phyloP scores from a whole-genome alignment of 2,113 vertebrate genomes.

The Copsychus sechellarum region DNA sequence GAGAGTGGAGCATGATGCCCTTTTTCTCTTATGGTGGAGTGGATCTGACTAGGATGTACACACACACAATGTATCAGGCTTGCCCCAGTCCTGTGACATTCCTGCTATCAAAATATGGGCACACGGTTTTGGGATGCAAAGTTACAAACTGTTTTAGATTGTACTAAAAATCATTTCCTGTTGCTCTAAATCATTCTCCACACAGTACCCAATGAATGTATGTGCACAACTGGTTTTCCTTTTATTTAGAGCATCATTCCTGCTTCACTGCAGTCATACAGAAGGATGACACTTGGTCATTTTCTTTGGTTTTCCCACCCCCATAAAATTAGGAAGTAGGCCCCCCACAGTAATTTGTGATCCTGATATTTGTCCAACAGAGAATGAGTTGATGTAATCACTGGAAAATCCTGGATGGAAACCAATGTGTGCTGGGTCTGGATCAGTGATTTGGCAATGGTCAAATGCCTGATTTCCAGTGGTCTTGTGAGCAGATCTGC shows the following conservation, averaged over 20 bases:
- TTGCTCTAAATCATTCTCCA: background rate
- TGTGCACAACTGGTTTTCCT: background rate
- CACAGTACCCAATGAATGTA: background rate
- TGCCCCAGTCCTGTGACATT: background rate
- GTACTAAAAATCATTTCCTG: background rate
- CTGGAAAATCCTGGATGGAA: background rate
- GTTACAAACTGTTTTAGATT: background rate
- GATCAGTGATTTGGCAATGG: background rate
- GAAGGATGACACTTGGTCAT: background rate
- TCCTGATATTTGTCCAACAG: background rate
- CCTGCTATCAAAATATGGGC: background rate
- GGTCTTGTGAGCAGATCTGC: background rate
- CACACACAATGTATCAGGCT: background rate
- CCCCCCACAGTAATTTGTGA: background rate
- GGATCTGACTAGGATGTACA: background rate
- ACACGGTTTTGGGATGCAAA: background rate
- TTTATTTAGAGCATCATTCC: background rate
- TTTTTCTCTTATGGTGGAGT: background rate
- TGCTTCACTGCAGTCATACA: background rate
- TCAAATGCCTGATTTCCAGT: background rate
- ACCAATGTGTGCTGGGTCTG: background rate
- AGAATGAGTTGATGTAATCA: background rate
- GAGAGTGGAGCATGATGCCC: background rate
- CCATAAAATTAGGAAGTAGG: background rate
- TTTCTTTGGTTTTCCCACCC: background rate